Evolutionary conservation across 2,797 vertebrate species (phyloP), one percentile per base, ranked within the genome.

Genomic region (Saxicola maurus): DNA sequence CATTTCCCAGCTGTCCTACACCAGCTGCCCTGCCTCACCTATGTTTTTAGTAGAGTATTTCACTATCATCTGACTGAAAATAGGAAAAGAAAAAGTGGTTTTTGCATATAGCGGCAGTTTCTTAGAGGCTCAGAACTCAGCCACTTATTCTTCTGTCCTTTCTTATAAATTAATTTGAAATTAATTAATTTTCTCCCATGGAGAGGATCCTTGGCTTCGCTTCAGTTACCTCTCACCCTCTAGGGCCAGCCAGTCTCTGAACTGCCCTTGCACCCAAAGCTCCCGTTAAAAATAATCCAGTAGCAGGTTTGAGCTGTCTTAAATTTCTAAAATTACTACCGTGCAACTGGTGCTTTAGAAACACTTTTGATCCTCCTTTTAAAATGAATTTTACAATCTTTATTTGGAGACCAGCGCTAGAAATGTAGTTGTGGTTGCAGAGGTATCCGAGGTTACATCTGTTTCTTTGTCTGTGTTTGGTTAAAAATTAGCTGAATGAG

Each of bases 281-380:
- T 86, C 40, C 76, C 72, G 78, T 92, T 89, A 94, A 93, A 95
- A 94, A 93, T 94, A 94, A 80, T 87, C 71, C 73, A 91, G 57
- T 86, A 91, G 66, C 57, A 65, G 35, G 27, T 67, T 85, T 1
- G 3, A 56, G 59, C 69, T 86, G 69, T 75, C 37, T 80, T 74
- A 80, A 68, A 87, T 82, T 62, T 92, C 84, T 77, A 37, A 69
- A 91, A 85, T 90, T 68, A 62, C 72, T 65, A 8, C 82, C 2
- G 1, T 56, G 43, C 78, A 85, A 87, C 38, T 93, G 65, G 24
- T 80, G 55, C 68, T 84, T 91, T 64, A 53, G 67, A 86, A 85
- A 68, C 20, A 10, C 35, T 85, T 75, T 43, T 3, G 3, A 20
- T 72, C 21, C 38, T 77, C 31, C 45, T 68, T 90, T 89, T 48